A percentile compares a stretch with the other conserved stretches of the same genome.
Conservation (phyloP, 2,888 invertebrate genomes). For the Hoplodrina ambigua region DNA sequence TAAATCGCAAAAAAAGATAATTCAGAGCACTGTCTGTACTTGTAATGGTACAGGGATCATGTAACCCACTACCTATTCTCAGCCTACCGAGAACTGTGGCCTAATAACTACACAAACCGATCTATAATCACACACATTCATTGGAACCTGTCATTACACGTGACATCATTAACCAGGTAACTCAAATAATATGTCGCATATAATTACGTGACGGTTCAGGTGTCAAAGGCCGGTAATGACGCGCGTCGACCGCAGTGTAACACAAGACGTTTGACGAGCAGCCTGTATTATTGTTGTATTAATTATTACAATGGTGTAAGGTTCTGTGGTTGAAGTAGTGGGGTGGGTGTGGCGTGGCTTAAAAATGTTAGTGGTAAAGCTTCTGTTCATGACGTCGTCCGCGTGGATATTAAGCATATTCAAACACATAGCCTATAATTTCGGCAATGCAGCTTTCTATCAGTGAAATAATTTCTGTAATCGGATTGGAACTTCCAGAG, state of each 20-base stretch:
- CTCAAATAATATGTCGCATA: slow-evolving; percentile 41
- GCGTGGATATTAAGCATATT: too few species aligned
- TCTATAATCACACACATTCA: not conserved
- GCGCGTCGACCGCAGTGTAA: slow-evolving; percentile 52
- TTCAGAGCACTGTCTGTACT: too few species aligned
- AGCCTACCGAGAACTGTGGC: not conserved
- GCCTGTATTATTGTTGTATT: slow-evolving; percentile 40
- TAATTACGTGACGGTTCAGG: slow-evolving; percentile 51
- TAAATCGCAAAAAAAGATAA: too few species aligned
- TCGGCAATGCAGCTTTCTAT: not conserved
- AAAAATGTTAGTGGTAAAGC: not conserved
- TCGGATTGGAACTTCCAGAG: too few species aligned
- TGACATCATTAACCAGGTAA: slow-evolving; percentile 34
- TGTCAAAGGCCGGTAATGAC: slow-evolving; percentile 70
- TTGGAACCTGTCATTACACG: slow-evolving; percentile 4
- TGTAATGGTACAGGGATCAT: too few species aligned
- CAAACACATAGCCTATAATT: not conserved
- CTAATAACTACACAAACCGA: not conserved
- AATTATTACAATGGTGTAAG: slow-evolving; percentile 34
- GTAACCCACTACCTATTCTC: too few species aligned
- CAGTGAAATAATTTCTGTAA: not conserved
- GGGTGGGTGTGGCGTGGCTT: not conserved
- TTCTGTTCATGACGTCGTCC: too few species aligned
- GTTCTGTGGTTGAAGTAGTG: slow-evolving; percentile 10
- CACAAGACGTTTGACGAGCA: slow-evolving; percentile 61